A percentile compares a stretch with the other conserved stretches of the same genome.
phyloP scores from a whole-genome alignment of 2,113 vertebrate species.

The Halcyon senegalensis region DNA sequence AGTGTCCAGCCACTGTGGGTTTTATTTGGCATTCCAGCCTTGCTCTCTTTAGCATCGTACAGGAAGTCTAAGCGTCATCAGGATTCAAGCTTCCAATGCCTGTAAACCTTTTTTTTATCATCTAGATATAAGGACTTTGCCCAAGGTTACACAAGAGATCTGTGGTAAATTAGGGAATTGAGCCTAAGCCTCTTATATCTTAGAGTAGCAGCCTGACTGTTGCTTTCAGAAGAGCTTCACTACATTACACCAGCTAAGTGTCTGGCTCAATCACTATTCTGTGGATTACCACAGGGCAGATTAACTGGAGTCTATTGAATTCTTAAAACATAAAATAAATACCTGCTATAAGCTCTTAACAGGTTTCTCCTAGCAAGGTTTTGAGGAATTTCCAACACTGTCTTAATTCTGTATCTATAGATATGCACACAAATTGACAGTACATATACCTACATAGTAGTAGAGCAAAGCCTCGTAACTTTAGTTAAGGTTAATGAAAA shows the following conservation, averaged over 20 bases:
- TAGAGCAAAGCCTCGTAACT: neutral
- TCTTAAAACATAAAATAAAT: constrained; percentile 51
- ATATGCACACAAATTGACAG: neutral
- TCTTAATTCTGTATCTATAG: neutral
- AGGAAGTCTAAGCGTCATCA: neutral
- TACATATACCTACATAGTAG: neutral
- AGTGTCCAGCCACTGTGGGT: neutral
- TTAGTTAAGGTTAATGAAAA: constrained; percentile 43
- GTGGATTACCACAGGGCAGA: constrained; percentile 44
- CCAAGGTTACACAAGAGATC: neutral
- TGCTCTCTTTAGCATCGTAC: neutral
- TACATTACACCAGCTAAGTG: constrained; percentile 18
- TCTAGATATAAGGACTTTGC: constrained; percentile 9
- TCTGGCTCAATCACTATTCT: constrained; percentile 32
- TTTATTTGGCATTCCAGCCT: neutral
- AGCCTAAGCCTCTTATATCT: constrained; percentile 34
- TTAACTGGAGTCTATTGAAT: constrained; percentile 17
- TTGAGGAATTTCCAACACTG: neutral
- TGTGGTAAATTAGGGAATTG: constrained; percentile 12
- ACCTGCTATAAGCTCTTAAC: neutral
- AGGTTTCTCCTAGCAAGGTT: neutral
- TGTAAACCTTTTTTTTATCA: neutral
- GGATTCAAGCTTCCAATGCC: neutral
- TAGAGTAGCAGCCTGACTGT: neutral
- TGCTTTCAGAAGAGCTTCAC: constrained; percentile 37